phyloP scores from a whole-genome alignment of 1,140 invertebrate genomes.

The Nasonia longicornis region DNA sequence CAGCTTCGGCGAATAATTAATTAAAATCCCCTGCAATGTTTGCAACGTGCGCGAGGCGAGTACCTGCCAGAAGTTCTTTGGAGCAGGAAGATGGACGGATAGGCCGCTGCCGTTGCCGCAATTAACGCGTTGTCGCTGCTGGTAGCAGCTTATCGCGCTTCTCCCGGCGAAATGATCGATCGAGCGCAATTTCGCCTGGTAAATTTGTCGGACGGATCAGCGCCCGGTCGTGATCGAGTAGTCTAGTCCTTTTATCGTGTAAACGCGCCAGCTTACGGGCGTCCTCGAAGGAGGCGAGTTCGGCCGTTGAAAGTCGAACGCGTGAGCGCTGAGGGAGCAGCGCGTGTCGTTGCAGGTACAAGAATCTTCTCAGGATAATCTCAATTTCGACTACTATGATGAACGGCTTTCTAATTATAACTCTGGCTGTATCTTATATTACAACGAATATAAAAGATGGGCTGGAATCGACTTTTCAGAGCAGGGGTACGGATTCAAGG shows the following conservation, averaged over 20 bases:
- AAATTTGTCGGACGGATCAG: conserved; percentile 12
- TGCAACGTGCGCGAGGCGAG: background rate
- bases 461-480: too few species aligned
- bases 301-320: background rate
- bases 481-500: too few species aligned
- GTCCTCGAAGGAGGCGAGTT: background rate
- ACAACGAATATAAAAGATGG: too few species aligned
- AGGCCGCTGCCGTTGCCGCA: background rate
- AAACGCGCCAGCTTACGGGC: background rate
- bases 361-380: background rate
- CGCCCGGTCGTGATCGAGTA: conserved; percentile 25
- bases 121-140: background rate
- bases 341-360: background rate
- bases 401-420: conserved; percentile 42
- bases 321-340: background rate
- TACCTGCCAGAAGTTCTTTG: conserved; percentile 39
- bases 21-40: background rate
- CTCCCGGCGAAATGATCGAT: conserved; percentile 30
- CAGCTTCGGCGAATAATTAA: background rate
- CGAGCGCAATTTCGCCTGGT: conserved; percentile 18
- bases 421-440: background rate
- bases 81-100: conserved; percentile 22
- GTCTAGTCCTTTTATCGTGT: conserved; percentile 27
- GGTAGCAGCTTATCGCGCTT: background rate
- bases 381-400: conserved; percentile 29